Conservation (phyloP, 92 coral and sea anemone species). For the Heliopora coerulea region DNA sequence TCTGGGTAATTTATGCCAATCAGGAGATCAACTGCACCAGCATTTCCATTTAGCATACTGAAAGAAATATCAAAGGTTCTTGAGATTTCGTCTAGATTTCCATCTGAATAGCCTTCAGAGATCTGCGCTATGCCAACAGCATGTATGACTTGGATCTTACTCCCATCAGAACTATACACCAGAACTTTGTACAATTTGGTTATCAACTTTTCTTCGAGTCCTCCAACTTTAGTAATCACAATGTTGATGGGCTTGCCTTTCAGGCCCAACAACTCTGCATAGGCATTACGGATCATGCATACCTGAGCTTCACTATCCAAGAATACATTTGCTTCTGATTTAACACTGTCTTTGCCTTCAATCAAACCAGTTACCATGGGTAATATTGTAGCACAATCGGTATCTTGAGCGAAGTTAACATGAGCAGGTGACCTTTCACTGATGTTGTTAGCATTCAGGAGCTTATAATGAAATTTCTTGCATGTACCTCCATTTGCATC, state of each 20-base stretch:
- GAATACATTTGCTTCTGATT: conserved; percentile 17
- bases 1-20: conserved; percentile 60
- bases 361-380: conserved; percentile 1
- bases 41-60: conserved; percentile 35
- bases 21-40: conserved; percentile 57
- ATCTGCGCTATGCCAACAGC: conserved; percentile 66
- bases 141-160: conserved; percentile 39
- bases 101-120: conserved; percentile 36
- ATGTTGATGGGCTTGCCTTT: conserved; percentile 45
- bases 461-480: conserved; percentile 49
- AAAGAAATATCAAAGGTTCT: conserved; percentile 35
- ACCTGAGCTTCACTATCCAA: conserved; percentile 50
- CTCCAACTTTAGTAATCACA: conserved; percentile 55
- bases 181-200: conserved; percentile 49
- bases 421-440: not conserved
- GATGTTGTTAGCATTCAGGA: conserved; percentile 8
- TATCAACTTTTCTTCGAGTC: conserved; percentile 46
- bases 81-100: conserved; percentile 30
- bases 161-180: conserved; percentile 6
- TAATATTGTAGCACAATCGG: not conserved
- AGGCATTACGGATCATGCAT: conserved; percentile 36
- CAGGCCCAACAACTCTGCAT: conserved; percentile 38
- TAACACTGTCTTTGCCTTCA: not conserved
- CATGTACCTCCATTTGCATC: conserved; percentile 29
- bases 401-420: not conserved